These are phyloP conservation scores for Rhabdophis nuchalis DNA, from an alignment of 2,797 vertebrate species.

Conservation along the genomic window DNA sequence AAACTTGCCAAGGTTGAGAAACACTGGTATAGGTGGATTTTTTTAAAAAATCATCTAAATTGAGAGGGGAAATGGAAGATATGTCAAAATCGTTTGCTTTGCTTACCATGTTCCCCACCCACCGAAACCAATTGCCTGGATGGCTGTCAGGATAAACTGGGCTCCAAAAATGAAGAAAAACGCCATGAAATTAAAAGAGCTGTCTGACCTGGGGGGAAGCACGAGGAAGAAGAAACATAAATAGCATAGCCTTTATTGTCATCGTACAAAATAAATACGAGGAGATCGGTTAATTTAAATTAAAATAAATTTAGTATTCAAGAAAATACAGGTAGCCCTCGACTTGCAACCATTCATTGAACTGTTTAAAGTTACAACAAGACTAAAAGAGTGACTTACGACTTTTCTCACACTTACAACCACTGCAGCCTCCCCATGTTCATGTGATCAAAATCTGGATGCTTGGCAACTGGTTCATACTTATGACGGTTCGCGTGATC, in stretches of 20 bases:
- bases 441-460: background rate
- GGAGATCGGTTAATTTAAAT: too few relatives aligned
- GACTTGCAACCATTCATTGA: background rate
- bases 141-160: slow-evolving; percentile 80
- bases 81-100: rapidly evolving
- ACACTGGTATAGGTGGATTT: background rate
- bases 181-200: slow-evolving; percentile 96
- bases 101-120: slow-evolving; percentile 93
- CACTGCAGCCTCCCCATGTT: background rate
- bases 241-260: too few relatives aligned
- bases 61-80: background rate
- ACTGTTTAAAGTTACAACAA: background rate
- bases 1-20: too few relatives aligned
- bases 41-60: background rate
- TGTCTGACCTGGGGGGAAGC: slow-evolving; percentile 81
- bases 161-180: slow-evolving; percentile 95
- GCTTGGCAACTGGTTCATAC: background rate
- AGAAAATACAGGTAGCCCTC: background rate
- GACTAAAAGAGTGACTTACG: background rate
- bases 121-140: slow-evolving; percentile 84
- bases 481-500: background rate
- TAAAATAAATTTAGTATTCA: background rate
- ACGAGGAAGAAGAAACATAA: background rate
- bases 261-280: too few relatives aligned
- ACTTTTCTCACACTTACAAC: background rate